Evolutionary conservation across 2,888 invertebrate species (phyloP).

Genomic region (Drymonia ruficornis): DNA sequence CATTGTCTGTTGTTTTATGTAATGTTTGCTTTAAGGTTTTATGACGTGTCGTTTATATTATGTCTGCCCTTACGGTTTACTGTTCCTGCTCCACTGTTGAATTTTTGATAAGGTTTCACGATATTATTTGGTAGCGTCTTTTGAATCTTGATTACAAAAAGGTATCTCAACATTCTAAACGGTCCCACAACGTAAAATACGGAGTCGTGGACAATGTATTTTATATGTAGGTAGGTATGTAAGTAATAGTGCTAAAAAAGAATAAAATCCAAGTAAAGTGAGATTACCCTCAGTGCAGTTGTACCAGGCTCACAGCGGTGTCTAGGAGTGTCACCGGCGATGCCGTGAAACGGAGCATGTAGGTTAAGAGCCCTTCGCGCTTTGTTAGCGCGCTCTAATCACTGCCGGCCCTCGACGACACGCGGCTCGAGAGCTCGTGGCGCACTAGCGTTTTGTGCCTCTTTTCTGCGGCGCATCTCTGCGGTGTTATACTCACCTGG

Average conservation of each 20-base stretch:
- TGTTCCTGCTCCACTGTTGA: conserved; percentile 48
- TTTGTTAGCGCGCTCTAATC: conserved; percentile 85
- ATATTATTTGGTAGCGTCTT: conserved; percentile 30
- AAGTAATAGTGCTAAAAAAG: too few species aligned
- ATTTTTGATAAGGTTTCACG: conserved; percentile 49
- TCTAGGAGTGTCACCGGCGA: conserved; percentile 68
- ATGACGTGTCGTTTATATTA: conserved; percentile 61
- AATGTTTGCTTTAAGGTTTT: conserved; percentile 58
- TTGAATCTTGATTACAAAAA: conserved; percentile 12
- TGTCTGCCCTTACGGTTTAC: conserved; percentile 49
- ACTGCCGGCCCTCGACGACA: conserved; percentile 76
- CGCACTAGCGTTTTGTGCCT: conserved; percentile 80
- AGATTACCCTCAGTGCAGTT: conserved; percentile 60
- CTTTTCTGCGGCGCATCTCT: conserved; percentile 63
- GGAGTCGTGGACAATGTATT: too few species aligned
- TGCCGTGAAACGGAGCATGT: conserved; percentile 82
- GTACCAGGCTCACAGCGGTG: conserved; percentile 66
- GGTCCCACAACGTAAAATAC: conserved; percentile 4
- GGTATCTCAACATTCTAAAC: neutral
- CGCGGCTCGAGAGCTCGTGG: conserved; percentile 73
- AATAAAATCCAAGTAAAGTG: conserved; percentile 38
- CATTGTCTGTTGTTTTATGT: conserved; percentile 69
- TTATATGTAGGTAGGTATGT: conserved; percentile 1
- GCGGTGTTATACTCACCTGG: conserved; percentile 52
- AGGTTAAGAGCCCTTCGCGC: conserved; percentile 80